Evolutionary conservation across 2,113 vertebrate species (phyloP).

Genomic region (Podarcis muralis): DNA sequence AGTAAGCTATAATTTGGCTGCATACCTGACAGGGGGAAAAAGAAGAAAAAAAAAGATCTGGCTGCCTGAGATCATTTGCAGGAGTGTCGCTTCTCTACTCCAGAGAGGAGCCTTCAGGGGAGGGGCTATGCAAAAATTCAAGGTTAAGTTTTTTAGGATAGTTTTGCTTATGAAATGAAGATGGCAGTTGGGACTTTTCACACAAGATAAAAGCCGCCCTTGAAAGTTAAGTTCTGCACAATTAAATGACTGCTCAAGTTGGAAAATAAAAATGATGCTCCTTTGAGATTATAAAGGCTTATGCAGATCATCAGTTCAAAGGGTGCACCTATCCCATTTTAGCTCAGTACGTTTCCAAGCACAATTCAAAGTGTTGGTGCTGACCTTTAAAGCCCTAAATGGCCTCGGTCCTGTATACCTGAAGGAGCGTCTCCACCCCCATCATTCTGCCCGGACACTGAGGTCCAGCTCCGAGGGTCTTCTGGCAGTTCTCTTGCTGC

Average conservation of each 20-base stretch:
- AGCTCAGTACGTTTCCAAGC: no score
- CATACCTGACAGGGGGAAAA: neutral
- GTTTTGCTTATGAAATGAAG: conserved; percentile 59
- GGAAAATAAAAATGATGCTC: conserved; percentile 57
- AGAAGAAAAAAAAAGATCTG: neutral
- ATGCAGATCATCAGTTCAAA: neutral
- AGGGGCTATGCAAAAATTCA: neutral
- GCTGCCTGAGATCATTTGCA: conserved; percentile 2
- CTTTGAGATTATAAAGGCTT: conserved; percentile 63
- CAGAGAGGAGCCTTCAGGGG: conserved; percentile 17
- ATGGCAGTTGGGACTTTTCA: conserved; percentile 63
- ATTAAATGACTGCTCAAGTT: conserved; percentile 39
- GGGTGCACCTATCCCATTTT: neutral
- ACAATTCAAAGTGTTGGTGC: no score
- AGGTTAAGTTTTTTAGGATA: conserved; percentile 57
- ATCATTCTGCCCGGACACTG: no score
- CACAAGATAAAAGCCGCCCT: conserved; percentile 65
- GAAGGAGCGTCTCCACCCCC: no score
- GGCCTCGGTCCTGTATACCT: no score
- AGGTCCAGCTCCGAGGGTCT: no score
- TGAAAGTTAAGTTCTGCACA: conserved; percentile 59
- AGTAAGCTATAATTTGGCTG: neutral
- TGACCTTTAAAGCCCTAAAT: no score
- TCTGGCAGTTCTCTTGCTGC: no score
- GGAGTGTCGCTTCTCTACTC: conserved; percentile 37